Evolutionary conservation across 2,888 invertebrate genomes (phyloP).

Genomic region (Pecten maximus): DNA sequence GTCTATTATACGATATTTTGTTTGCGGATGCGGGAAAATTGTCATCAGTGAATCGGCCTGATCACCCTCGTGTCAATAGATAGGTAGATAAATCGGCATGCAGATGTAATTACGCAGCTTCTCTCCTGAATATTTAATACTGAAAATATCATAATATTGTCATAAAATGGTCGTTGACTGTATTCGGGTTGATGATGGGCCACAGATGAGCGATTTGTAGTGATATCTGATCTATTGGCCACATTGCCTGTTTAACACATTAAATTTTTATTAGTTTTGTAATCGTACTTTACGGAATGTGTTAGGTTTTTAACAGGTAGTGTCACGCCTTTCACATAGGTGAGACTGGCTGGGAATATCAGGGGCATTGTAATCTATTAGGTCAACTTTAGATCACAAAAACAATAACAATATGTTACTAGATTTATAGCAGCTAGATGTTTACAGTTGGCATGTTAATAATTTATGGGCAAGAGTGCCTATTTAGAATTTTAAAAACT

Average conservation of each 20-base stretch:
- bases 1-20: not conserved
- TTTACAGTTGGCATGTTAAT: no score
- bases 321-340: not conserved
- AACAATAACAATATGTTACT: no score
- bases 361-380: not conserved
- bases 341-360: not conserved
- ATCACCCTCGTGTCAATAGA: not conserved
- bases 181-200: not conserved
- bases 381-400: not conserved
- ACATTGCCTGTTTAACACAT: not conserved
- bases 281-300: not conserved
- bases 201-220: not conserved
- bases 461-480: no score
- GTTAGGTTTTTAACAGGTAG: not conserved
- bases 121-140: constrained; percentile 5
- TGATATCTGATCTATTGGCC: not conserved
- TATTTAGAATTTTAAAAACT: no score
- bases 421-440: no score
- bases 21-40: not conserved
- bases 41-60: not conserved
- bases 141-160: constrained; percentile 1
- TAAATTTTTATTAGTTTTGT: constrained; percentile 10
- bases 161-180: not conserved
- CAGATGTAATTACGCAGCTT: constrained; percentile 18
- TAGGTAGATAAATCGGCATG: not conserved